These are phyloP conservation scores for Agapornis roseicollis DNA, from an alignment of 2,113 vertebrate species.

Conservation along the genomic window DNA sequence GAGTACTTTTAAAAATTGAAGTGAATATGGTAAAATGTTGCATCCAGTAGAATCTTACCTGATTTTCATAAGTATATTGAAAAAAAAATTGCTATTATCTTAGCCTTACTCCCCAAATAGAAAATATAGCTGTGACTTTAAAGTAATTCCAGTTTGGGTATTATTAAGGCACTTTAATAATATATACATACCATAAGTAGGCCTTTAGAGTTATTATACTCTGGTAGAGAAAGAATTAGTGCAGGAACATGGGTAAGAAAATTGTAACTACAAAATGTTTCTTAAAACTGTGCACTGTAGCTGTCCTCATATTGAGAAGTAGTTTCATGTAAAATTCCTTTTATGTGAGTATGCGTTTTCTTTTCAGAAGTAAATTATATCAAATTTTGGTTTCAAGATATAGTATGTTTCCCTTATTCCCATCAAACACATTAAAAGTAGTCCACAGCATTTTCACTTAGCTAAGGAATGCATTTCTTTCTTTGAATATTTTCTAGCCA, in stretches of 20 bases:
- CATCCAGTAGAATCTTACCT: neutral
- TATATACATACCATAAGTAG: neutral
- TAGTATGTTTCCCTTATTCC: neutral
- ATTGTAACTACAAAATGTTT: neutral
- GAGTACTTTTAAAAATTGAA: neutral
- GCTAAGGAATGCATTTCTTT: neutral
- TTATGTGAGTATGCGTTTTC: neutral
- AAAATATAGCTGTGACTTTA: neutral
- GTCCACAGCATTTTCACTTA: neutral
- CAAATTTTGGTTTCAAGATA: neutral
- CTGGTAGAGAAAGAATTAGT: neutral
- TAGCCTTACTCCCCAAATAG: neutral
- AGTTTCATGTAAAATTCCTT: neutral
- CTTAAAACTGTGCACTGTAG: neutral
- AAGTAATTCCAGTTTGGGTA: neutral
- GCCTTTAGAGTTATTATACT: neutral
- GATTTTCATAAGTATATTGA: neutral
- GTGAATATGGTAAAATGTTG: neutral
- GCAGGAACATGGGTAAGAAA: neutral
- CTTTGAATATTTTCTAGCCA: neutral
- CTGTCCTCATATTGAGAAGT: neutral
- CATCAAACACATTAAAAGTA: neutral
- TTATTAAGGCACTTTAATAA: neutral
- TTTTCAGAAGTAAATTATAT: neutral
- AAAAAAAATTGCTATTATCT: neutral